Base-by-base conservation (phyloP, 2,888 invertebrate species). In the Linyphia triangularis region DNA sequence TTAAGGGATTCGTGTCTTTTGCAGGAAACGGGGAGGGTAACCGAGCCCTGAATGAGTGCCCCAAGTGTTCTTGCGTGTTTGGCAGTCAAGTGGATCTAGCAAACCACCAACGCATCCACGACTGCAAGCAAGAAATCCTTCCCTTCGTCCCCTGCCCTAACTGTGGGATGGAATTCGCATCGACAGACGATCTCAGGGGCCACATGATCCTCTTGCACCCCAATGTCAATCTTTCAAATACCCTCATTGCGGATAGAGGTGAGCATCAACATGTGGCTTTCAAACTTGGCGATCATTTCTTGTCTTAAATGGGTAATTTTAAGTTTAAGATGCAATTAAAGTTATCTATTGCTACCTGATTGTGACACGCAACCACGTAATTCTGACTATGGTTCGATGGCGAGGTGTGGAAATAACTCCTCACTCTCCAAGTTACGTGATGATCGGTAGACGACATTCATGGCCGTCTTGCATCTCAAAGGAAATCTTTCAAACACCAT, bases 21-120 rank as follows among this genome's bases (percentile, higher is more conserved):
- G 24, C n/a, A 33, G 77, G 61, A 0, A 78, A 57, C 22, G 59
- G 65, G 1, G 85, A 85, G 13, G 40, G 37, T 26, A 67, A 65
- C n/a, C 28, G 77, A 1, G 37, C 61, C 2, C 57, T 85, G 16
- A 97, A 96, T 92, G 95, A 96, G 90, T 98, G 98, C 92, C 94
- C 96, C 0, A 93, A 98, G 16, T 98, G 98, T 92, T 96, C 96
- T 90, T 97, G 97, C 92, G 94, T 97, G 69, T 98, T 98, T 92
- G 97, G 98, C 91, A 96, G 97, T 0, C 96, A 97, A 92, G 96
- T 96, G 4, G 96, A 96, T 43, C 96, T 98, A 91, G 72, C 79
- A 2, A 93, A 96, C 94, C 96, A 97, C 0, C 98, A 98, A 92
- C 96, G 98, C 91, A 96, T 96, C 91, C 96, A 96, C 10, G 77